phyloP scores from a whole-genome alignment of 2,113 vertebrate species.

The Trichechus manatus region DNA sequence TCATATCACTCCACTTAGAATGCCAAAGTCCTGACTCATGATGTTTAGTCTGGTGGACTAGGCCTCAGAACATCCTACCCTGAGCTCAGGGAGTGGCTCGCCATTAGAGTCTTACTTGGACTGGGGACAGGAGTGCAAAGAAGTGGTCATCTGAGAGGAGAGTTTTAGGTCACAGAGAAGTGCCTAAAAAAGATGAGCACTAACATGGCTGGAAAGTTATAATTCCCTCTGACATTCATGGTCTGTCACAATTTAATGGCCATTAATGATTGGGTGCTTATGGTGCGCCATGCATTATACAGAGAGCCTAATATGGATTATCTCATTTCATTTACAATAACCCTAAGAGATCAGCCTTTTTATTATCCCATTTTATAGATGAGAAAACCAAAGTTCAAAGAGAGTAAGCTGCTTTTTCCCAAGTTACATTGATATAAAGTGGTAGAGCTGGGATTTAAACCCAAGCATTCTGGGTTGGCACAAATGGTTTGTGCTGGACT shows the following conservation, averaged over 20 bases:
- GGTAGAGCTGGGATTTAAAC: not conserved
- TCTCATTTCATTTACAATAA: slow-evolving; percentile 47
- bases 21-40: not conserved
- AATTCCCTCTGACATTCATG: not conserved
- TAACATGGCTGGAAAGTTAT: not conserved
- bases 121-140: not conserved
- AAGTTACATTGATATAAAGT: not conserved
- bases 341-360: not conserved
- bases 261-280: not conserved
- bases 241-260: not conserved
- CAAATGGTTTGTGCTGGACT: not conserved
- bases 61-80: fast-evolving
- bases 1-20: not conserved
- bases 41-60: not conserved
- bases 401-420: not conserved
- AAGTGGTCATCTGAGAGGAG: not conserved
- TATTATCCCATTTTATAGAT: not conserved
- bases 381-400: not conserved
- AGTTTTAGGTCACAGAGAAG: not conserved
- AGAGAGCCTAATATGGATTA: slow-evolving; percentile 18
- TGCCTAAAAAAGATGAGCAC: not conserved
- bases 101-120: not conserved
- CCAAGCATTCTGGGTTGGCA: not conserved
- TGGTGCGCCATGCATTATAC: not conserved
- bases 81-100: not conserved